These are phyloP conservation scores for Tortricodes alternella DNA, from an alignment of 2,888 invertebrate species.

Conservation along the genomic window DNA sequence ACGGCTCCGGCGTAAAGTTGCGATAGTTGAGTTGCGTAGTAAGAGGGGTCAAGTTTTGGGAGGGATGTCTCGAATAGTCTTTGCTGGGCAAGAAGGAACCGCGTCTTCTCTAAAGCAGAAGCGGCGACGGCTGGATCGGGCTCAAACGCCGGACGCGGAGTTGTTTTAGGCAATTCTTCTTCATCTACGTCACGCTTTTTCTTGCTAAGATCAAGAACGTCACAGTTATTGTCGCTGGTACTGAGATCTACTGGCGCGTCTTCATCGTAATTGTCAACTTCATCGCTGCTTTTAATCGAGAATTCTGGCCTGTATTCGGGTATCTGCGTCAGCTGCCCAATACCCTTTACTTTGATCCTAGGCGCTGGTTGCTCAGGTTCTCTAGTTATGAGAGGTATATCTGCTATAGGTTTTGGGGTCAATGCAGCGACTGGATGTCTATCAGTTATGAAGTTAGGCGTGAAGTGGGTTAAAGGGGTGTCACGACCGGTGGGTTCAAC, in stretches of 20 bases:
- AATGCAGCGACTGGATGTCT: conserved; percentile 71
- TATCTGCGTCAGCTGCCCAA: conserved; percentile 84
- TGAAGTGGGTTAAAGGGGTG: conserved; percentile 71
- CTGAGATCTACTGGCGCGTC: conserved; percentile 87
- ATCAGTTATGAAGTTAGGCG: conserved; percentile 72
- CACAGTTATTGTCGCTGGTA: conserved; percentile 82
- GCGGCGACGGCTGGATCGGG: conserved; percentile 64
- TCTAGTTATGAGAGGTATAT: conserved; percentile 57
- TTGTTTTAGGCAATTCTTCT: conserved; percentile 58
- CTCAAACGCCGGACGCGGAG: conserved; percentile 75
- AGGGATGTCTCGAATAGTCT: conserved; percentile 84
- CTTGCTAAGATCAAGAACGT: conserved; percentile 92
- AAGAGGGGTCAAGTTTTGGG: conserved; percentile 84
- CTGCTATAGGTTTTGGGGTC: conserved; percentile 62
- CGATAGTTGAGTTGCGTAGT: conserved; percentile 84
- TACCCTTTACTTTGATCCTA: conserved; percentile 84
- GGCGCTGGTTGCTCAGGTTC: conserved; percentile 68
- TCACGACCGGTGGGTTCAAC: conserved; percentile 65
- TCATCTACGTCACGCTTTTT: conserved; percentile 81
- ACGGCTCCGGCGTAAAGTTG: conserved; percentile 83
- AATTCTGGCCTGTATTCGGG: conserved; percentile 73
- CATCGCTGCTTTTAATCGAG: conserved; percentile 58
- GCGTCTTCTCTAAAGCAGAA: conserved; percentile 78
- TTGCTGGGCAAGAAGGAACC: conserved; percentile 85
- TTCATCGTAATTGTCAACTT: conserved; percentile 69